These are phyloP conservation scores for Leuciscus waleckii DNA, from an alignment of 2,797 vertebrate genomes.

Conservation along the genomic window DNA sequence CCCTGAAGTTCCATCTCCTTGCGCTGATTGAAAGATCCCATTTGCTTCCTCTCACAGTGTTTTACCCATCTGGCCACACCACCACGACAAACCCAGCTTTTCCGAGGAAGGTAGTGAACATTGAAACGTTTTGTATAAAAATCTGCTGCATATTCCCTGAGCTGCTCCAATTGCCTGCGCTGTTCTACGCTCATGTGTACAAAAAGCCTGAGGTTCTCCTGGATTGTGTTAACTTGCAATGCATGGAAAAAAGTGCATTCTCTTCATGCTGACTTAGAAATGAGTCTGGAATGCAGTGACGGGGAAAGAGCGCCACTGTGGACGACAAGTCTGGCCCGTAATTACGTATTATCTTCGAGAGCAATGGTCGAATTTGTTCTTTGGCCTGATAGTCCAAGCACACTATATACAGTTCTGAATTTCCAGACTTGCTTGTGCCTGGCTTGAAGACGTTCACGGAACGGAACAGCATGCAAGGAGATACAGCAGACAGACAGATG, in stretches of 20 bases:
- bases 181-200: conserved; percentile 73
- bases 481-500: conserved; percentile 91
- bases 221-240: conserved; percentile 88
- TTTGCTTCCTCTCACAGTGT: conserved; percentile 80
- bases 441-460: conserved; percentile 91
- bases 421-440: conserved; percentile 95
- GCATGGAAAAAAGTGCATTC: conserved; percentile 86
- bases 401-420: conserved; percentile 93
- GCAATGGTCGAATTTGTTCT: conserved; percentile 78
- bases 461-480: conserved; percentile 90
- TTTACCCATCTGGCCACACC: conserved; percentile 41
- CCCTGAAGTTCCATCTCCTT: conserved; percentile 84
- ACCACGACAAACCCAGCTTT: conserved; percentile 85
- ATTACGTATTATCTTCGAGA: conserved; percentile 87
- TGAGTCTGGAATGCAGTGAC: conserved; percentile 73
- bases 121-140: conserved; percentile 84
- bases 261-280: conserved; percentile 84
- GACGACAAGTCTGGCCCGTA: conserved; percentile 83
- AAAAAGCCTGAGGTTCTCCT: conserved; percentile 89
- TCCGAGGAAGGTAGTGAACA: conserved; percentile 82
- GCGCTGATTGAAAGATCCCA: conserved; percentile 91
- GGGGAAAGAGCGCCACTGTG: conserved; percentile 85
- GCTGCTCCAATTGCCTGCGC: conserved; percentile 73
- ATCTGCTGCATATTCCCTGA: conserved; percentile 83
- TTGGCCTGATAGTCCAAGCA: conserved; percentile 85